Evolutionary conservation across 1,140 invertebrate species (phyloP).

Genomic region (Berghia stephanieae): DNA sequence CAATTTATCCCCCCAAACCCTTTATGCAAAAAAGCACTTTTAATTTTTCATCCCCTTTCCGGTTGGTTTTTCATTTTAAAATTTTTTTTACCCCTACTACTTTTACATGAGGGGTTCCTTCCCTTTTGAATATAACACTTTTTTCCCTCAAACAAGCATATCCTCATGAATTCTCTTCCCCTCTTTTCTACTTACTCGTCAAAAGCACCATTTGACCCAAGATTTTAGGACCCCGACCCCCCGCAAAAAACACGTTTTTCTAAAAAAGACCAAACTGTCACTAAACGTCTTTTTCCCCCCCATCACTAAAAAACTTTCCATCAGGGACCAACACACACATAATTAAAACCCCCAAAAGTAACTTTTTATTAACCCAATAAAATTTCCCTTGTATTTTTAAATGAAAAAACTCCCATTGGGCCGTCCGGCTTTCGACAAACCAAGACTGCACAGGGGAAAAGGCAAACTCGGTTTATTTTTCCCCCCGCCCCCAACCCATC

Average conservation of each 20-base stretch:
- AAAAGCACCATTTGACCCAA: conserved; percentile 97
- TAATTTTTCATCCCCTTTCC: neutral
- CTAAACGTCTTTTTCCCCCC: conserved; percentile 98
- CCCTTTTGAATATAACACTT: conserved; percentile 40
- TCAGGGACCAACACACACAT: conserved; percentile 99
- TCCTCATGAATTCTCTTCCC: conserved; percentile 44
- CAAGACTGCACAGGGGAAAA: conserved; percentile 94
- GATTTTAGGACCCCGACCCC: conserved; percentile 91
- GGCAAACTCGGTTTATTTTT: conserved; percentile 95
- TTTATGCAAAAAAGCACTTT: conserved; percentile 27
- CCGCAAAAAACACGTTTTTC: conserved; percentile 93
- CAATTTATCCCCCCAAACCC: conserved; percentile 34
- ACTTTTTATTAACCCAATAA: conserved; percentile 81
- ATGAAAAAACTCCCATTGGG: conserved; percentile 94
- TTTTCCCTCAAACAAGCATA: neutral
- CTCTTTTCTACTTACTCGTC: conserved; percentile 83
- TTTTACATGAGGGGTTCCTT: conserved; percentile 45
- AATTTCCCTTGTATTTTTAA: conserved; percentile 96
- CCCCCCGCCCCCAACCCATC: conserved; percentile 76
- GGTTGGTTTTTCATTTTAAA: neutral
- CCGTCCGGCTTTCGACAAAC: conserved; percentile 85
- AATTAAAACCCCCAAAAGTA: conserved; percentile 95
- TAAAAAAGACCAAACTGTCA: conserved; percentile 95
- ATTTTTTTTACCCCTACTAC: neutral
- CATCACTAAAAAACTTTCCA: conserved; percentile 92